Conservation (phyloP, 1,140 invertebrate genomes). For the Brachionus manjavacas region DNA sequence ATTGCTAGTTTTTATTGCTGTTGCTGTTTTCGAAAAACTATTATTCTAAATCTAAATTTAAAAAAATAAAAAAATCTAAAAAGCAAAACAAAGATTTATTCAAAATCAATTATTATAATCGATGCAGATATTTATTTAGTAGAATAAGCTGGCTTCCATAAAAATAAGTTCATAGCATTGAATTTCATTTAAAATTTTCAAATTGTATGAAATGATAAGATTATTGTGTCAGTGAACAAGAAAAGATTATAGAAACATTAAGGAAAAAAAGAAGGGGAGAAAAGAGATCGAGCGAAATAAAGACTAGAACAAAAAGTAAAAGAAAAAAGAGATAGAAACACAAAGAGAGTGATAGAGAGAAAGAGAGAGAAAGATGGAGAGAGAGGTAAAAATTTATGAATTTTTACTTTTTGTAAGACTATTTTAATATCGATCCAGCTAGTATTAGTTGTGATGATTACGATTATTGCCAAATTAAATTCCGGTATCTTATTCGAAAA, state of each 20-base stretch:
- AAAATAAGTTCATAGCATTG: background rate
- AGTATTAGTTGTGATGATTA: background rate
- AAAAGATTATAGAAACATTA: background rate
- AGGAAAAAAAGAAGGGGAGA: background rate
- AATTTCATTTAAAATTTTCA: background rate
- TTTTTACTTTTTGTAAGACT: background rate
- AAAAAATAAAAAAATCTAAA: background rate
- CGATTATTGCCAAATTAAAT: background rate
- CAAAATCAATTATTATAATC: background rate
- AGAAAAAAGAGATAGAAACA: background rate
- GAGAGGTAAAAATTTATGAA: background rate
- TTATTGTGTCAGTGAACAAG: background rate
- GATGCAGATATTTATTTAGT: background rate
- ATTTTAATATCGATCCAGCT: slow-evolving; percentile 1
- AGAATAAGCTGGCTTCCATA: background rate
- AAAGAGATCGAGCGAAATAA: too few species aligned
- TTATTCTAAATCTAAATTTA: background rate
- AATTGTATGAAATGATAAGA: background rate
- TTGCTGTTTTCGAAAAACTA: background rate
- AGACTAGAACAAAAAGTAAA: background rate
- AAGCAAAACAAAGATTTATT: background rate
- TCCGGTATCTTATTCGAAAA: background rate
- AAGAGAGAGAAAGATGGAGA: background rate
- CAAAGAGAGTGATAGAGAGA: background rate
- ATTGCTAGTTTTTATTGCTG: background rate